A percentile compares a stretch with the other conserved stretches of the same genome.
phyloP scores from a whole-genome alignment of 2,113 vertebrate species.

The Cinclus cinclus region DNA sequence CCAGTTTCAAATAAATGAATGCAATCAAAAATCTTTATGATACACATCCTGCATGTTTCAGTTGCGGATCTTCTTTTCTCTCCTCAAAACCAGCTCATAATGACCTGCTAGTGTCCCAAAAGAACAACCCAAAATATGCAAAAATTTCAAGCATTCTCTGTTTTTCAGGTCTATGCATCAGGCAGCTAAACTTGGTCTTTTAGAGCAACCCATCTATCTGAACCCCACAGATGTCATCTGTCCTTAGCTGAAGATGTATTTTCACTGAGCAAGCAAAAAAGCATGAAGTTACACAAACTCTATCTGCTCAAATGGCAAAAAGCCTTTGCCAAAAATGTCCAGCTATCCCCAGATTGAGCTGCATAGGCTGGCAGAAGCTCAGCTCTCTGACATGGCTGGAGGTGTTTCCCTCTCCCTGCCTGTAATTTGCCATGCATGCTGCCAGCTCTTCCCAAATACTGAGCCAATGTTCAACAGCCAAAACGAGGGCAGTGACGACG shows the following conservation, averaged over 20 bases:
- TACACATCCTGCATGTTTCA: neutral
- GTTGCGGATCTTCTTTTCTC: fast-evolving
- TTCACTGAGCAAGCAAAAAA: neutral
- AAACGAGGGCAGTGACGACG: neutral
- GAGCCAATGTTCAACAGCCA: fast-evolving
- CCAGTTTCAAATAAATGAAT: neutral
- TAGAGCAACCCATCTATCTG: neutral
- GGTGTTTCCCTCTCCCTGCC: neutral
- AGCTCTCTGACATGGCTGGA: neutral
- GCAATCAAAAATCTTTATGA: neutral
- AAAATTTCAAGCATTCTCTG: neutral
- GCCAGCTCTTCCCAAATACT: neutral
- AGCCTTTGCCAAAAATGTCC: neutral
- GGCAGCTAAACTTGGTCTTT: neutral
- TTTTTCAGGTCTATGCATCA: neutral
- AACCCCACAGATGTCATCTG: neutral
- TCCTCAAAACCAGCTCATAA: neutral
- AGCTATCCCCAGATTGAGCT: neutral
- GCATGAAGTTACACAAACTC: neutral
- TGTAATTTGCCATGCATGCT: neutral
- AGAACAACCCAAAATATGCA: neutral
- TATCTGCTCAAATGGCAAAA: neutral
- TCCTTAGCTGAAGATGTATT: neutral
- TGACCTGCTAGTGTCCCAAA: neutral
- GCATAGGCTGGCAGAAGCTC: neutral